phyloP scores from a whole-genome alignment of 2,797 vertebrate species.

The Decapterus maruadsi region DNA sequence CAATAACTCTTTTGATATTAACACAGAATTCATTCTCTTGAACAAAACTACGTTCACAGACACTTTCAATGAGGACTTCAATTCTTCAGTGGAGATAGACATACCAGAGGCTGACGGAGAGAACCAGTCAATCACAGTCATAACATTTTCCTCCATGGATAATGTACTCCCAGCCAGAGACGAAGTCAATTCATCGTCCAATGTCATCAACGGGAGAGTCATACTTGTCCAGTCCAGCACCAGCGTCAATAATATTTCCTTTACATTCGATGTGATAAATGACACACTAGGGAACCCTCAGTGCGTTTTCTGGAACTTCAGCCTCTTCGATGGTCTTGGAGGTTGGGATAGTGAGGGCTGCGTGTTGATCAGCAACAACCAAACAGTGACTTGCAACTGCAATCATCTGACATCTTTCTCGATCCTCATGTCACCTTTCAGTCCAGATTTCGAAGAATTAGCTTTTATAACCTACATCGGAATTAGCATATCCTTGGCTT shows the following conservation, averaged over 20 bases:
- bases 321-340: constrained; percentile 57
- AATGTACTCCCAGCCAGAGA: constrained; percentile 71
- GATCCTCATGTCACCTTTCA: constrained; percentile 89
- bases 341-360: constrained; percentile 89
- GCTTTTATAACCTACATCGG: constrained; percentile 88
- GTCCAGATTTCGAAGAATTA: constrained; percentile 20
- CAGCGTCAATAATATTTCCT: constrained; percentile 77
- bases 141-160: constrained; percentile 85
- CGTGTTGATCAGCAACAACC: not conserved
- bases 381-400: constrained; percentile 84
- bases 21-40: constrained; percentile 67
- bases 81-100: constrained; percentile 78
- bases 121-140: constrained; percentile 71
- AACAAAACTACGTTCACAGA: constrained; percentile 64
- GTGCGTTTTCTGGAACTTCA: constrained; percentile 95
- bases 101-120: constrained; percentile 60
- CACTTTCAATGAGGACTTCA: constrained; percentile 54
- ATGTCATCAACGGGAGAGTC: constrained; percentile 81
- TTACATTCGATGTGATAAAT: constrained; percentile 84
- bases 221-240: constrained; percentile 81
- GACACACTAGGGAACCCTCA: constrained; percentile 48
- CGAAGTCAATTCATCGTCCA: constrained; percentile 47
- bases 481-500: constrained; percentile 88
- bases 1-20: constrained; percentile 55
- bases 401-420: constrained; percentile 93